Conservation (phyloP, 2,797 vertebrate genomes). For the Gobio occitaniae region DNA sequence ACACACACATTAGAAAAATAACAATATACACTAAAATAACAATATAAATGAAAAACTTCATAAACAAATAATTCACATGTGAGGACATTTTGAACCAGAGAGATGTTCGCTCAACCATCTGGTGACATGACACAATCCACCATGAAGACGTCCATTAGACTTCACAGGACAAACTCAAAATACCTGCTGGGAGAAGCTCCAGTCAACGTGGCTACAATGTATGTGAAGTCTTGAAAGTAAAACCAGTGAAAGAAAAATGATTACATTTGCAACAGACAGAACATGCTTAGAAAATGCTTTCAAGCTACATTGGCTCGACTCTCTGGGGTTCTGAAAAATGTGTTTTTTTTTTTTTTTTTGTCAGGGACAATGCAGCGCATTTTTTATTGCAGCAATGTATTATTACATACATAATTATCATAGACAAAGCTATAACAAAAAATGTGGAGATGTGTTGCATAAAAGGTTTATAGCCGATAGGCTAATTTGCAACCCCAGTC, state of each 20-base stretch:
- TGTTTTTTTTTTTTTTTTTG: too few species aligned
- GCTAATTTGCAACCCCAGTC: too few species aligned
- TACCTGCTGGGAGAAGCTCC: too few species aligned
- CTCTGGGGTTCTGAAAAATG: too few species aligned
- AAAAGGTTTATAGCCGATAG: too few species aligned
- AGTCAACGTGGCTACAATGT: too few species aligned
- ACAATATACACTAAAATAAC: background rate
- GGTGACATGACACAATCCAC: background rate
- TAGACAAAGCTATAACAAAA: too few species aligned
- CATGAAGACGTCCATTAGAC: background rate
- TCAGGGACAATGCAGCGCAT: too few species aligned
- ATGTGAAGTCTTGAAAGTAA: background rate
- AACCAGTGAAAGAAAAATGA: background rate
- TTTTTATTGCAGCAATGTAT: too few species aligned
- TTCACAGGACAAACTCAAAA: background rate
- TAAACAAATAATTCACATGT: background rate
- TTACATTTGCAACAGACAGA: background rate
- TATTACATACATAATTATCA: too few species aligned
- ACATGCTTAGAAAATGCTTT: background rate
- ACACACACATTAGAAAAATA: background rate
- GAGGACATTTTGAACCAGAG: background rate
- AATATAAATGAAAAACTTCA: background rate
- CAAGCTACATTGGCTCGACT: background rate
- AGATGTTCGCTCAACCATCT: background rate
- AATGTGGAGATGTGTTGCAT: too few species aligned